Evolutionary conservation across 2,797 vertebrate species (phyloP).

Genomic region (Chaetophractus vellerosus): DNA sequence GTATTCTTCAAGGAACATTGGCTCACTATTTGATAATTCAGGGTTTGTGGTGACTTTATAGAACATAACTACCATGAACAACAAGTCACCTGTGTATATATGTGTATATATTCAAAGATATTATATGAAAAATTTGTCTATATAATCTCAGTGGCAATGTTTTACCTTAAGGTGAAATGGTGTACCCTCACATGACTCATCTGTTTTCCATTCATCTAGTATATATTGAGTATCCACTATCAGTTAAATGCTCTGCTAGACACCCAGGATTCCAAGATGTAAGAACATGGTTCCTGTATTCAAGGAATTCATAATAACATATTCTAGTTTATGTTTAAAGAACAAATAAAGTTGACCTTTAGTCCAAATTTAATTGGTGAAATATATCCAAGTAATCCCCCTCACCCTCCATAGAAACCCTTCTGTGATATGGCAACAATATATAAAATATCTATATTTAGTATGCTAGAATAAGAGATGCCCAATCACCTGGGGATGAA

Average conservation of each 20-base stretch:
- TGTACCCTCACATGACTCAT: not conserved
- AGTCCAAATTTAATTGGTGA: constrained; percentile 29
- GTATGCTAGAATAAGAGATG: not conserved
- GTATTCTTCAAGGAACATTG: no score
- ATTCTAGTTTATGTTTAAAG: not conserved
- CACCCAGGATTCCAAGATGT: not conserved
- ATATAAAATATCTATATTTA: not conserved
- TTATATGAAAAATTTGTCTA: not conserved
- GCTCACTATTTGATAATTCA: no score
- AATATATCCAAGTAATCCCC: not conserved
- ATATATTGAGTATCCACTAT: not conserved
- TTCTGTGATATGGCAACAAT: not conserved
- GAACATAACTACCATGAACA: no score
- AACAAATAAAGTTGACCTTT: not conserved
- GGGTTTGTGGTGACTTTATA: no score
- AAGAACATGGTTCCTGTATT: not conserved
- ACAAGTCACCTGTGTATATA: not conserved
- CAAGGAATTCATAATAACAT: not conserved
- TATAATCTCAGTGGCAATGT: not conserved
- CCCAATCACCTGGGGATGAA: not conserved
- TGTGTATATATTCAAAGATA: not conserved
- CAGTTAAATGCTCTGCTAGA: not conserved
- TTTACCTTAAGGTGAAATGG: constrained; percentile 1
- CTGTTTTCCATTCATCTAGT: not conserved
- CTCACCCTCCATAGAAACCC: not conserved